A percentile compares a stretch with the other conserved stretches of the same genome.
These are phyloP conservation scores for Drosophila serrata DNA, from an alignment of 1,140 invertebrate species.

Conservation along the genomic window DNA sequence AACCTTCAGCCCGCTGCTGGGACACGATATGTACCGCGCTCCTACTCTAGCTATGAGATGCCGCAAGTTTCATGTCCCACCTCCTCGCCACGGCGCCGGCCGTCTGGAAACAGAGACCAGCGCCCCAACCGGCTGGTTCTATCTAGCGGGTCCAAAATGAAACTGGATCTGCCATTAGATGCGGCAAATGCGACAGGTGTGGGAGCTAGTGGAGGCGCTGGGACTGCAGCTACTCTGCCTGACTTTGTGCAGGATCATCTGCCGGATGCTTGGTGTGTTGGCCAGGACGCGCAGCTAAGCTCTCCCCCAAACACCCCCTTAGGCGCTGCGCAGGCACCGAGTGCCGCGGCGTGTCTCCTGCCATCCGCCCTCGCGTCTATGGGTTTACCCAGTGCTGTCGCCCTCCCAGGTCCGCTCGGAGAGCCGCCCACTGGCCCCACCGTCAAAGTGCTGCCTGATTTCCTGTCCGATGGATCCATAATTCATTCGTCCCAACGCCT, in stretches of 20 bases:
- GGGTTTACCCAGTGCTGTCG: constrained; percentile 35
- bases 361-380: constrained; percentile 17
- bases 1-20: constrained; percentile 48
- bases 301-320: constrained; percentile 80
- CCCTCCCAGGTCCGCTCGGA: constrained; percentile 22
- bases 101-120: constrained; percentile 46
- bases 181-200: constrained; percentile 25
- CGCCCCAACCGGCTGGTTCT: constrained; percentile 72
- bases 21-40: constrained; percentile 76
- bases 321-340: constrained; percentile 74
- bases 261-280: constrained; percentile 86
- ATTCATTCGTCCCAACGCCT: constrained; percentile 85
- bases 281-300: constrained; percentile 71
- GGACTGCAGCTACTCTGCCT: constrained; percentile 85
- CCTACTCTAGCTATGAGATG: constrained; percentile 84
- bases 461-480: constrained; percentile 90
- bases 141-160: constrained; percentile 63
- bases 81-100: constrained; percentile 68
- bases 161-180: constrained; percentile 73
- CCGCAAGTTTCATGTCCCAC: constrained; percentile 44
- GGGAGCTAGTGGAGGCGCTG: constrained; percentile 40
- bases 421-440: constrained; percentile 46
- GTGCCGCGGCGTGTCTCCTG: constrained; percentile 70
- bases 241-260: constrained; percentile 89
- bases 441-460: constrained; percentile 89